A percentile compares a stretch with the other conserved stretches of the same genome.
Evolutionary conservation across 2,797 vertebrate species (phyloP).

Genomic region (Halcyon smyrnensis): DNA sequence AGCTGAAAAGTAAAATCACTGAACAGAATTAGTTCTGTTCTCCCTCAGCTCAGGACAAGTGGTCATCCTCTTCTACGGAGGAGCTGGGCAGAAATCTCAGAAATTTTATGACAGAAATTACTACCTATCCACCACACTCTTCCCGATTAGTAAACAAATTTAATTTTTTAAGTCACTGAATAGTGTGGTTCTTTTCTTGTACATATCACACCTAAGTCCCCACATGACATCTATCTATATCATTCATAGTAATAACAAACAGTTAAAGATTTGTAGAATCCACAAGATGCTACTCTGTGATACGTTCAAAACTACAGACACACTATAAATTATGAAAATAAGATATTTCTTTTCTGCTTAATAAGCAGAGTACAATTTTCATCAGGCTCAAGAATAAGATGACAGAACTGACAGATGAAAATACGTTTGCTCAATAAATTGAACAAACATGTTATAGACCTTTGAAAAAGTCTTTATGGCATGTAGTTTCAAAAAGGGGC

Average conservation of each 20-base stretch:
- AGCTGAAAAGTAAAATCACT: too few relatives aligned
- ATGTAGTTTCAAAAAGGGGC: neutral
- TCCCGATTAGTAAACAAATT: neutral
- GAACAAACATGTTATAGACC: neutral
- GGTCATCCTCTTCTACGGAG: accelerated
- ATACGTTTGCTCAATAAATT: neutral
- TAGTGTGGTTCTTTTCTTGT: neutral
- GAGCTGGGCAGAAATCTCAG: neutral
- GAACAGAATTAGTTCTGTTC: too few relatives aligned
- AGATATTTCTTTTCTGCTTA: neutral
- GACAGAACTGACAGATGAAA: neutral
- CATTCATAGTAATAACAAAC: neutral
- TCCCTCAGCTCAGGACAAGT: too few relatives aligned
- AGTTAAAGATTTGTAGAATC: neutral
- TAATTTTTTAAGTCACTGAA: neutral
- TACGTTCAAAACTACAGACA: neutral
- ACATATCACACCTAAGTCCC: neutral
- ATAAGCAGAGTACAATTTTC: neutral
- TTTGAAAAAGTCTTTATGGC: neutral
- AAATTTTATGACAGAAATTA: neutral
- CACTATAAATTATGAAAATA: neutral
- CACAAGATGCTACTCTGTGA: neutral
- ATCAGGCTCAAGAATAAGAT: neutral
- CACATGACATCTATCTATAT: neutral
- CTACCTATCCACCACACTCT: neutral